A percentile compares a stretch with the other conserved stretches of the same genome.
phyloP scores from a whole-genome alignment of 2,113 vertebrate species.

The Callithrix jacchus region DNA sequence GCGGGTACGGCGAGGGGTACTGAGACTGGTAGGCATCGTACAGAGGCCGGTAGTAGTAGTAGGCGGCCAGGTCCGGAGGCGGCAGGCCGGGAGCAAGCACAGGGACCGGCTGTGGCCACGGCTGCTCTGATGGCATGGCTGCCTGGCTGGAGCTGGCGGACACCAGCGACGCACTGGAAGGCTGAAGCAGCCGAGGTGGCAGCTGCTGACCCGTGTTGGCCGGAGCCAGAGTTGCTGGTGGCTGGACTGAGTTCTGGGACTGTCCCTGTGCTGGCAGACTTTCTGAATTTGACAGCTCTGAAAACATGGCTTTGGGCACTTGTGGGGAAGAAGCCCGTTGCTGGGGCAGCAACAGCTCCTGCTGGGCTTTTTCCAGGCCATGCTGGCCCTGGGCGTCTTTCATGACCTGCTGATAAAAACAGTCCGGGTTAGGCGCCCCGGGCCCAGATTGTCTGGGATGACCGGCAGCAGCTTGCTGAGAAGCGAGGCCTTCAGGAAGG shows the following conservation, averaged over 20 bases:
- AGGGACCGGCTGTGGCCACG: slow-evolving; percentile 84
- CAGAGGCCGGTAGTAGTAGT: slow-evolving; percentile 77
- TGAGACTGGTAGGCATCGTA: slow-evolving; percentile 87
- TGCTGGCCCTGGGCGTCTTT: slow-evolving; percentile 87
- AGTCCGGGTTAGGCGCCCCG: slow-evolving; percentile 82
- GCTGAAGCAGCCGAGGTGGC: slow-evolving; percentile 23
- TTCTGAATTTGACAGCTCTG: slow-evolving; percentile 69
- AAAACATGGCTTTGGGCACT: background rate
- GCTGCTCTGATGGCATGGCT: slow-evolving; percentile 79
- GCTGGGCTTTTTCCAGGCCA: slow-evolving; percentile 69
- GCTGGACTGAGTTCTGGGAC: slow-evolving; percentile 47
- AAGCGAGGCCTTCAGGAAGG: slow-evolving; percentile 62
- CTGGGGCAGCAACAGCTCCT: slow-evolving; percentile 68
- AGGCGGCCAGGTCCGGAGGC: slow-evolving; percentile 81
- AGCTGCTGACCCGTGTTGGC: background rate
- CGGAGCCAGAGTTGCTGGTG: slow-evolving; percentile 44
- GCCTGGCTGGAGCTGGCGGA: slow-evolving; percentile 65
- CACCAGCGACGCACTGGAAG: background rate
- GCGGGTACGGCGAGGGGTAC: slow-evolving; percentile 85
- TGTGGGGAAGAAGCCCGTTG: slow-evolving; percentile 61
- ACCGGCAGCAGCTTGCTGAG: slow-evolving; percentile 65
- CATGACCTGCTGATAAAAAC: slow-evolving; percentile 95
- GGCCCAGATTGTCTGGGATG: slow-evolving; percentile 54
- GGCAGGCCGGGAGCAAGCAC: slow-evolving; percentile 84
- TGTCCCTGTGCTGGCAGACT: slow-evolving; percentile 59